A percentile compares a stretch with the other conserved stretches of the same genome.
Conservation (phyloP, 2,113 vertebrate genomes). For the Corythornis vintsioides region DNA sequence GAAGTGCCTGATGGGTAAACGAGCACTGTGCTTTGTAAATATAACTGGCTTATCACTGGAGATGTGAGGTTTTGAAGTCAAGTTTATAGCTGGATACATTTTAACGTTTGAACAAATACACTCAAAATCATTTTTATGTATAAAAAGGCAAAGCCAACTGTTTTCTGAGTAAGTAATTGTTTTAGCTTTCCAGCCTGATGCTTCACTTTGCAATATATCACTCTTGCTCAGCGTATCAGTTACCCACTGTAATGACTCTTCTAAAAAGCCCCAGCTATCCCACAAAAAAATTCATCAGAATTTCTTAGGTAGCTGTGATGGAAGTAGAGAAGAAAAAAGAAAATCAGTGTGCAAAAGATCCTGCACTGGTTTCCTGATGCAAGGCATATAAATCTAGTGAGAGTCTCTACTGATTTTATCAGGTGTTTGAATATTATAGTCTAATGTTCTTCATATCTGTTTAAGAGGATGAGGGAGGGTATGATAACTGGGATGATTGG, state of each 20-base stretch:
- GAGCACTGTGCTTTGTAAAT: slow-evolving; percentile 34
- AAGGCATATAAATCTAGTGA: not conserved
- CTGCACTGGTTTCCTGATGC: not conserved
- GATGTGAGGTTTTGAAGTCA: not conserved
- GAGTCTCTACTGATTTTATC: not conserved
- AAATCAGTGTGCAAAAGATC: slow-evolving; percentile 19
- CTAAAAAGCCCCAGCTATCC: slow-evolving; percentile 22
- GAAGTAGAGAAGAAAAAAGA: slow-evolving; percentile 44
- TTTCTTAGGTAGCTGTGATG: slow-evolving; percentile 34
- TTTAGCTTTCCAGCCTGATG: not conserved
- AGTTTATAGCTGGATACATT: not conserved
- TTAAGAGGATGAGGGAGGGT: not conserved
- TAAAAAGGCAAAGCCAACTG: not conserved
- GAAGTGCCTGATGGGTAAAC: slow-evolving; percentile 69
- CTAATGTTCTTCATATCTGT: not conserved
- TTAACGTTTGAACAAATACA: not conserved
- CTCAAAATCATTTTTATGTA: not conserved
- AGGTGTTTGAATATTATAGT: not conserved
- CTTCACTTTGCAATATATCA: slow-evolving; percentile 8
- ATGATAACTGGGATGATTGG: not conserved
- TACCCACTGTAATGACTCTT: not conserved
- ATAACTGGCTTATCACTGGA: not conserved
- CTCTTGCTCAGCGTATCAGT: not conserved
- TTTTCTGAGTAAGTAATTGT: slow-evolving; percentile 37
- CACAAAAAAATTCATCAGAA: slow-evolving; percentile 23